Base-by-base conservation (phyloP, 2,888 invertebrate species). In the Limenitis camilla region DNA sequence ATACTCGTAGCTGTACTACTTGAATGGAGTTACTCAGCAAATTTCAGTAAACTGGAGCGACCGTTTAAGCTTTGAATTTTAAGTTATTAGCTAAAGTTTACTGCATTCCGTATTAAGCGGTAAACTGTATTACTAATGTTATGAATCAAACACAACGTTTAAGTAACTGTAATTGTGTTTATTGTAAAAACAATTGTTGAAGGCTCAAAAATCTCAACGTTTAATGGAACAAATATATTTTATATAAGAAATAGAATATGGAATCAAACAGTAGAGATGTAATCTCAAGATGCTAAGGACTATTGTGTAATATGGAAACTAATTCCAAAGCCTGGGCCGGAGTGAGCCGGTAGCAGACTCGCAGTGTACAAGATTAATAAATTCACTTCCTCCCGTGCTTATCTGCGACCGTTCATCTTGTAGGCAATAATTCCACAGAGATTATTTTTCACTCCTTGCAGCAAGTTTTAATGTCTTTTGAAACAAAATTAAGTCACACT, bases 391-490 rank as follows among this genome's bases (percentile, higher is more conserved):
- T 68, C 65, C 65, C 65, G 66, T 56, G 65, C 69, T 72, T 81
- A 83, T 81, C 83, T 76, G 71, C 64, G 70, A 65, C 65, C 70
- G 73, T 74, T 78, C 80, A 80, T 83, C 80, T 81, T 74, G 77
- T 76, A 74, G 76, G 80, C 81, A 77, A 81, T 84, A 81, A 82
- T 82, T 83, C 67, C 72, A 72, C 74, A 65, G 74, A 79, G 81
- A 82, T 81, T 83, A 83, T 82, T 83, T 82, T 82, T 82, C 81
- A 82, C 76, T 82, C 76, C 41, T 75, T 78, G 76, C 76, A 80
- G 81, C 81, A 76, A 81, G 74, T 82, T 81, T 83, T 80, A 83
- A 83, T 81, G 80, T 79, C 81, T 81, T 82, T 80, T 76, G 78
- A 73, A 83, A 81, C 76, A 74, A 74, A 81, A 78, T 81, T 78